Conservation (phyloP, 2,113 vertebrate genomes). For the Lepisosteus oculatus region DNA sequence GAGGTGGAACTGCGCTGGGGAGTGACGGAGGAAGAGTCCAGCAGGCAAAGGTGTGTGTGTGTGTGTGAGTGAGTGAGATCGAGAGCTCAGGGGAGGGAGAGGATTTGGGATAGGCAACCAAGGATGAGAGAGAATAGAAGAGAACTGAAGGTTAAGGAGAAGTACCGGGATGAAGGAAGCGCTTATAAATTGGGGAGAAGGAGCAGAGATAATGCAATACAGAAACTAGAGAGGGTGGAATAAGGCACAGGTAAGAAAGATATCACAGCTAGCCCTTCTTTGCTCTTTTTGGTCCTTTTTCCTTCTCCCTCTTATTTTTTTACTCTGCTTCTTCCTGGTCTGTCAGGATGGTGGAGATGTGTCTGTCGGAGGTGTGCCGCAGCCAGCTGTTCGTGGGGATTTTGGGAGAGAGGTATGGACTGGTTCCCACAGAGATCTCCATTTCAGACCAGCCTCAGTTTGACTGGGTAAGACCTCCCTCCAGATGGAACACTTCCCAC, state of each 20-base stretch:
- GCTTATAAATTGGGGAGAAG: too few relatives aligned
- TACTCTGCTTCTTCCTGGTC: neutral
- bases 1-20: slow-evolving; percentile 88
- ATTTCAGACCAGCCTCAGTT: slow-evolving; percentile 76
- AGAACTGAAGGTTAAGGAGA: slow-evolving; percentile 49
- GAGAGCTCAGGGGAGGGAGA: neutral
- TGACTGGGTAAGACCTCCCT: slow-evolving; percentile 69
- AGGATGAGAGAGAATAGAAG: slow-evolving; percentile 56
- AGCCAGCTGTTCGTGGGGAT: slow-evolving; percentile 79
- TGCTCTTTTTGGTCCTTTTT: neutral
- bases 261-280: slow-evolving; percentile 13
- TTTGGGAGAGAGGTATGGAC: slow-evolving; percentile 80
- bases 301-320: neutral
- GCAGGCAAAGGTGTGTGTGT: slow-evolving; percentile 41
- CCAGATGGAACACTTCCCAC: too few relatives aligned
- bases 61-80: too few relatives aligned
- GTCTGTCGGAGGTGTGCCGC: slow-evolving; percentile 78
- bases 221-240: too few relatives aligned
- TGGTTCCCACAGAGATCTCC: slow-evolving; percentile 56
- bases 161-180: neutral
- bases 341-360: slow-evolving; percentile 67
- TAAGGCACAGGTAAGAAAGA: too few relatives aligned
- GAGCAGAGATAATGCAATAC: too few relatives aligned
- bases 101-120: neutral
- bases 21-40: slow-evolving; percentile 76